Percentiles rank a stretch among this genome's conserved stretches.
Evolutionary conservation across 1,140 invertebrate genomes (phyloP).

Genomic region (Monomorium pharaonis): DNA sequence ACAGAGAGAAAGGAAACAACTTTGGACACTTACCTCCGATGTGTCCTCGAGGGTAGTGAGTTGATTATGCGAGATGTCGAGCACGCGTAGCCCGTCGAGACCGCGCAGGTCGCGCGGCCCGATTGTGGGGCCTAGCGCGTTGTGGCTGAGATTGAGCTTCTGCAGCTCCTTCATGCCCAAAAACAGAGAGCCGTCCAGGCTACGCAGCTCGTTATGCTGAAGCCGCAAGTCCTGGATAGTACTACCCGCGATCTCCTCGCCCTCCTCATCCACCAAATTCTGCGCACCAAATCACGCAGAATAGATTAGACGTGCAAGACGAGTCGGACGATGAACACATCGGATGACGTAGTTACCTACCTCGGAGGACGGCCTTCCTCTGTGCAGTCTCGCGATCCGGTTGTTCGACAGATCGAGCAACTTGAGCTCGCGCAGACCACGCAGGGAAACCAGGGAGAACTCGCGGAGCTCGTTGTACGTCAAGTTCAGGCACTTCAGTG

Average conservation of each 20-base stretch:
- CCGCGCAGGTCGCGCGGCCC: constrained; percentile 91
- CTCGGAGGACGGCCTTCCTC: constrained; percentile 86
- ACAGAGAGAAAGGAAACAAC: not conserved
- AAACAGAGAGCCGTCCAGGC: constrained; percentile 89
- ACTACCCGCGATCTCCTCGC: constrained; percentile 83
- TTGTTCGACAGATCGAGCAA: constrained; percentile 91
- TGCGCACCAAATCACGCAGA: constrained; percentile 72
- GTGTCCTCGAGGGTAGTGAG: constrained; percentile 91
- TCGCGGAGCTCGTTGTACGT: constrained; percentile 91
- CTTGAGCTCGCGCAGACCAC: constrained; percentile 88
- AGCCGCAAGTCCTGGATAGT: constrained; percentile 89
- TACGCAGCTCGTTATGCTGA: constrained; percentile 89
- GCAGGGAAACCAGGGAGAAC: constrained; percentile 91
- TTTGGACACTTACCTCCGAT: constrained; percentile 88
- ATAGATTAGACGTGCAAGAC: not conserved
- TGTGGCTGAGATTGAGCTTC: constrained; percentile 90
- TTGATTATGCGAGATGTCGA: constrained; percentile 92
- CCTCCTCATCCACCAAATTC: constrained; percentile 90
- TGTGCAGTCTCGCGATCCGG: constrained; percentile 88
- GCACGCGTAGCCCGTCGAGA: constrained; percentile 88
- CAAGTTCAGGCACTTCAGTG: constrained; percentile 89
- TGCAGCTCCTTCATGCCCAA: constrained; percentile 90
- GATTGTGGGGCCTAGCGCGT: constrained; percentile 88
- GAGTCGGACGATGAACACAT: not conserved
- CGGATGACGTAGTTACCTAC: constrained; percentile 80